Percentiles rank a stretch among this genome's conserved stretches.
Conservation (phyloP, 2,888 invertebrate species). For the Agrypnus murinus region DNA sequence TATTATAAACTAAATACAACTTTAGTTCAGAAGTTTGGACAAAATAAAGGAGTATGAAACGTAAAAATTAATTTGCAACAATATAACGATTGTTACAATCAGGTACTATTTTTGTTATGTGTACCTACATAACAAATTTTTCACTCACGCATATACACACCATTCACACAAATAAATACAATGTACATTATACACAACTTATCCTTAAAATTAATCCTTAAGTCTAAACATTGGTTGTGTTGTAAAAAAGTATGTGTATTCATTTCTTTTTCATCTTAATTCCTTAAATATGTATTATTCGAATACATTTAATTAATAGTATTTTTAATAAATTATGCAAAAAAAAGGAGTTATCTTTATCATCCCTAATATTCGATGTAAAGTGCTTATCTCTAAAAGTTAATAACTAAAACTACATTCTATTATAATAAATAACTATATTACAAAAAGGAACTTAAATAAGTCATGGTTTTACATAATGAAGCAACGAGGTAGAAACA, state of each 20-base stretch:
- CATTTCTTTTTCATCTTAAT: too few relatives aligned
- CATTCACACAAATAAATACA: constrained; percentile 48
- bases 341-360: constrained; percentile 18
- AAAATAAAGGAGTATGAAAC: constrained; percentile 48
- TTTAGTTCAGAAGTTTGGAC: constrained; percentile 52
- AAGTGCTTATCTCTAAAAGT: constrained; percentile 20
- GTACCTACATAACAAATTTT: constrained; percentile 44
- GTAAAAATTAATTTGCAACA: constrained; percentile 48
- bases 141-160: constrained; percentile 45
- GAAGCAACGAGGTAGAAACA: not conserved
- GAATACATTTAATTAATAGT: too few relatives aligned
- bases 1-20: constrained; percentile 51
- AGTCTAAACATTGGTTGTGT: constrained; percentile 47
- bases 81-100: constrained; percentile 52
- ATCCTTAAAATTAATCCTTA: constrained; percentile 30
- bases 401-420: constrained; percentile 27
- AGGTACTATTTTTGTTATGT: constrained; percentile 56
- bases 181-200: constrained; percentile 42
- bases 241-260: constrained; percentile 47
- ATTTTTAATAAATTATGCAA: constrained; percentile 42
- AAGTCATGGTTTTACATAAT: constrained; percentile 46
- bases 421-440: constrained; percentile 44
- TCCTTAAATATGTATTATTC: constrained; percentile 29
- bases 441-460: constrained; percentile 46
- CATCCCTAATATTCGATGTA: constrained; percentile 40